phyloP scores from a whole-genome alignment of 2,888 invertebrate genomes.

The Heliothis peltigera region DNA sequence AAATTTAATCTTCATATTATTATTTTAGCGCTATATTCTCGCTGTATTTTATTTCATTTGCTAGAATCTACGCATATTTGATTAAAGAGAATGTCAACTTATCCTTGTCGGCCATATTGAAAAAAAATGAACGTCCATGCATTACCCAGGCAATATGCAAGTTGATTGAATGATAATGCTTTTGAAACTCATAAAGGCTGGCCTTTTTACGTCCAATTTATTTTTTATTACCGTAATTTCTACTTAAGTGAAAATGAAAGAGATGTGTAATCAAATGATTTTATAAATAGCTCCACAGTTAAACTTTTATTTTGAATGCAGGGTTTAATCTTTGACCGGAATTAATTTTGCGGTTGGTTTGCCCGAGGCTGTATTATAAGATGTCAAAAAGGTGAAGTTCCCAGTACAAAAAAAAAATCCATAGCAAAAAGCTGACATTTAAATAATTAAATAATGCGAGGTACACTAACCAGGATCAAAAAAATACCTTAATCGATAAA shows the following conservation, averaged over 20 bases:
- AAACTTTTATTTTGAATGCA: constrained; percentile 7
- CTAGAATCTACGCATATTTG: no score
- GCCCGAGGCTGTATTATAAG: no score
- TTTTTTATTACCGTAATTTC: constrained; percentile 53
- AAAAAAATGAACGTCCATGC: constrained; percentile 19
- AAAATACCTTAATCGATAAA: no score
- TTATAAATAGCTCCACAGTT: constrained; percentile 33
- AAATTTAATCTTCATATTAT: no score
- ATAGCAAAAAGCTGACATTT: no score
- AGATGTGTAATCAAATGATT: constrained; percentile 39
- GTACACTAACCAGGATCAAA: no score
- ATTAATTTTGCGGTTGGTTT: background rate
- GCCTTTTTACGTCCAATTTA: constrained; percentile 57
- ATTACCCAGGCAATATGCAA: constrained; percentile 34
- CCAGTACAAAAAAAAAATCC: no score
- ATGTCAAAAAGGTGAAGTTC: no score
- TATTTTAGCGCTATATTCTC: no score
- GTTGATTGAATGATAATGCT: constrained; percentile 55
- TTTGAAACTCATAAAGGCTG: constrained; percentile 48
- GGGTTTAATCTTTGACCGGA: constrained; percentile 26
- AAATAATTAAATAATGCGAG: no score
- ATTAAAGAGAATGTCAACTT: background rate
- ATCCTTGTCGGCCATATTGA: constrained; percentile 2
- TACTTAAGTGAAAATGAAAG: constrained; percentile 41
- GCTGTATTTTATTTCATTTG: no score